These are phyloP conservation scores for Brachyopa scutellaris DNA, from an alignment of 2,888 invertebrate genomes.

Conservation along the genomic window DNA sequence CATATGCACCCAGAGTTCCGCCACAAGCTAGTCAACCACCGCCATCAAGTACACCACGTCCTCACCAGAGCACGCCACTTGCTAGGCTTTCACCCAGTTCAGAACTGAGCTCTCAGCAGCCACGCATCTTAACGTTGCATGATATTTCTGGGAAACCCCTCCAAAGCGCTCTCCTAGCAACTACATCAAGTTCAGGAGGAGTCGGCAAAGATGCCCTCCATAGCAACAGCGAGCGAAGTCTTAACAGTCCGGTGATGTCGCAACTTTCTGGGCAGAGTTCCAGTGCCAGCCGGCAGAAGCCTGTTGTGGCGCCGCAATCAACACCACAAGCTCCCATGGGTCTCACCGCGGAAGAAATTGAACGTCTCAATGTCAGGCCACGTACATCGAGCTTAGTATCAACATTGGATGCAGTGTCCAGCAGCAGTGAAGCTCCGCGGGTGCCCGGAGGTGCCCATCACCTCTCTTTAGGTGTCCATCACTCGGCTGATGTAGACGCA, in stretches of 20 bases:
- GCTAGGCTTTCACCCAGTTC: slow-evolving; percentile 95
- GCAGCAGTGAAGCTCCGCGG: slow-evolving; percentile 91
- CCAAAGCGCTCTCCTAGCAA: slow-evolving; percentile 93
- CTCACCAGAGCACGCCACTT: slow-evolving; percentile 94
- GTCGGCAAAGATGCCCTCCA: slow-evolving; percentile 94
- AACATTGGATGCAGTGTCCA: slow-evolving; percentile 96
- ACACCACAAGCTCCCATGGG: slow-evolving; percentile 90
- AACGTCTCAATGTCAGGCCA: slow-evolving; percentile 93
- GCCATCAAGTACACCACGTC: slow-evolving; percentile 86
- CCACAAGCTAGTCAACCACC: slow-evolving; percentile 88
- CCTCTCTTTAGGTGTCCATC: slow-evolving; percentile 88
- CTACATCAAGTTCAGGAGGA: slow-evolving; percentile 93
- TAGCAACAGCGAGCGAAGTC: slow-evolving; percentile 94
- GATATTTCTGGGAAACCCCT: slow-evolving; percentile 96
- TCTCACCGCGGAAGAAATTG: slow-evolving; percentile 95
- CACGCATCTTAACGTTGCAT: slow-evolving; percentile 94
- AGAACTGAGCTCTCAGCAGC: slow-evolving; percentile 94
- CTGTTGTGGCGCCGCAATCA: slow-evolving; percentile 86
- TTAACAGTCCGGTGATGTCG: slow-evolving; percentile 96
- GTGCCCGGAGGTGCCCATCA: slow-evolving; percentile 87
- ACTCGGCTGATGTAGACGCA: slow-evolving; percentile 88
- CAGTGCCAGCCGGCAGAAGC: slow-evolving; percentile 89
- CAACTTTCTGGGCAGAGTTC: slow-evolving; percentile 94
- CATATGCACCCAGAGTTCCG: slow-evolving; percentile 88
- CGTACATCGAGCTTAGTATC: slow-evolving; percentile 95